Evolutionary conservation across 2,888 invertebrate species (phyloP).

Genomic region (Pachliopta kotzebuea): DNA sequence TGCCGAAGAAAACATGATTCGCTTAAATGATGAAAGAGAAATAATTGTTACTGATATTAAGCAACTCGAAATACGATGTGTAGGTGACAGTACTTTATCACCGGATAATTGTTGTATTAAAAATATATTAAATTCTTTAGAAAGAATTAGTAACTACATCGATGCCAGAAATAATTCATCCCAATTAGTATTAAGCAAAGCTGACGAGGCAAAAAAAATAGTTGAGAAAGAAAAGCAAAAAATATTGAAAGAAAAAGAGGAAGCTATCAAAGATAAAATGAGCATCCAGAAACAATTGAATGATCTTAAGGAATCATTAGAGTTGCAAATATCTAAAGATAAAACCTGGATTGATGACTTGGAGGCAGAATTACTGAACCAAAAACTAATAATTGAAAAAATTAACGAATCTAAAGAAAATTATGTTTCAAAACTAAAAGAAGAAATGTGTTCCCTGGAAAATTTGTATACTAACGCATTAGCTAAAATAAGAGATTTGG

Average conservation of each 20-base stretch:
- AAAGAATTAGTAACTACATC: constrained; percentile 51
- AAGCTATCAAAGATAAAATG: constrained; percentile 53
- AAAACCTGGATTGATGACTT: constrained; percentile 55
- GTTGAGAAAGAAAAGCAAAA: constrained; percentile 69
- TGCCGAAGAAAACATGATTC: constrained; percentile 35
- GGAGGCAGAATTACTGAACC: constrained; percentile 58
- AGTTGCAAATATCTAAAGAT: constrained; percentile 50
- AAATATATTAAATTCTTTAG: constrained; percentile 53
- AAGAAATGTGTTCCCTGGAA: constrained; percentile 52
- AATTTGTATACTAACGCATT: constrained; percentile 49
- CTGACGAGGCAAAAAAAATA: constrained; percentile 64
- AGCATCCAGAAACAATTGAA: constrained; percentile 52
- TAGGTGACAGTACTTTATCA: constrained; percentile 55
- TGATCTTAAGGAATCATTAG: constrained; percentile 49
- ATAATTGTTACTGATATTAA: constrained; percentile 46
- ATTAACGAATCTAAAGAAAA: constrained; percentile 52
- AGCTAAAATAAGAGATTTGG: constrained; percentile 43
- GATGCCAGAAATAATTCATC: constrained; percentile 56
- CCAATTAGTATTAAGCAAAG: constrained; percentile 61
- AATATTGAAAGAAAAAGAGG: constrained; percentile 63
- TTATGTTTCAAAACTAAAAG: constrained; percentile 54
- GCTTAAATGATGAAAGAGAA: constrained; percentile 40
- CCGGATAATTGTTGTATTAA: constrained; percentile 48
- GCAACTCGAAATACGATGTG: constrained; percentile 53
- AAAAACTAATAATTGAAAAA: constrained; percentile 59